A percentile compares a stretch with the other conserved stretches of the same genome.
phyloP scores from a whole-genome alignment of 37 sponge, comb jelly and placozoan species.

The Chondrilla cf. caribensis region DNA sequence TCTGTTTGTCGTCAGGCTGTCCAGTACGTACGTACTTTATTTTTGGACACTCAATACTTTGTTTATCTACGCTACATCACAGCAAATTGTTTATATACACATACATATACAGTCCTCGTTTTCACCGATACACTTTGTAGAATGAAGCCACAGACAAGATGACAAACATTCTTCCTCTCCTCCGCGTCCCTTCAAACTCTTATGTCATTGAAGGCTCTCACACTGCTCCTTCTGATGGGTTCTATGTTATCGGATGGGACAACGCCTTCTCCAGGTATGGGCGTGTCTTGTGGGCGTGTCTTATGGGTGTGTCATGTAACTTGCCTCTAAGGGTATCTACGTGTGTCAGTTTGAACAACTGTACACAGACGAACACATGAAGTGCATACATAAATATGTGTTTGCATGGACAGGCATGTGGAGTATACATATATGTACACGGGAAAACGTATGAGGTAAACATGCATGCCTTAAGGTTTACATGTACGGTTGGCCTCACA shows the following conservation, averaged over 20 bases:
- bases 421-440: no score
- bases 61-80: neutral
- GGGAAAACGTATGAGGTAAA: no score
- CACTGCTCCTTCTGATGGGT: conserved; percentile 74
- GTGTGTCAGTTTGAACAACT: neutral
- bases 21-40: no score
- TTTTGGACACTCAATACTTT: neutral
- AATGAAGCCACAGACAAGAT: conserved; percentile 34
- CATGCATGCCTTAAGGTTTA: no score
- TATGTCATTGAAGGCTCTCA: conserved; percentile 83
- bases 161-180: conserved; percentile 72
- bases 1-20: neutral
- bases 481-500: no score
- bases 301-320: no score
- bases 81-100: no score
- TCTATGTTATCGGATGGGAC: conserved; percentile 89
- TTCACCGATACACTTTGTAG: neutral
- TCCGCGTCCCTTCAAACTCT: conserved; percentile 71
- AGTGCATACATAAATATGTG: neutral
- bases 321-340: neutral
- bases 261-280: conserved; percentile 89
- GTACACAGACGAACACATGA: neutral
- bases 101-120: no score
- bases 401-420: neutral
- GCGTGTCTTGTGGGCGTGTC: no score